phyloP scores from a whole-genome alignment of 1,140 invertebrate species.

The Protaetia brevitarsis region DNA sequence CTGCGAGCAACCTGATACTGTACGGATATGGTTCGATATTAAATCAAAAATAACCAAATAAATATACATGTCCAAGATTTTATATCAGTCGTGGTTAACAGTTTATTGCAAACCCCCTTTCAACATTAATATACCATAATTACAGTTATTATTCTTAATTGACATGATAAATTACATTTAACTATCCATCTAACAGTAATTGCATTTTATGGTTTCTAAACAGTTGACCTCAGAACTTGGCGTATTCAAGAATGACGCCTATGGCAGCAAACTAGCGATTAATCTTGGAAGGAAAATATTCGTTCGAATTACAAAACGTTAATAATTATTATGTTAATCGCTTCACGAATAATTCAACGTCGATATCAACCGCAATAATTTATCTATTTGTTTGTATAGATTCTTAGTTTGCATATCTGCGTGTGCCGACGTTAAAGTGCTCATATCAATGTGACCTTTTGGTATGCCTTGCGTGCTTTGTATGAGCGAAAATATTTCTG shows the following conservation, averaged over 20 bases:
- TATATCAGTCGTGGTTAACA: too few relatives aligned
- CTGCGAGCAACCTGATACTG: too few relatives aligned
- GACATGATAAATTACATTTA: background rate
- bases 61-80: too few relatives aligned
- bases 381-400: background rate
- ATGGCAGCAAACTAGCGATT: background rate
- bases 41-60: too few relatives aligned
- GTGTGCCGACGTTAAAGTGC: background rate
- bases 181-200: background rate
- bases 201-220: background rate
- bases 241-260: background rate
- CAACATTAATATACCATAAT: background rate
- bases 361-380: conserved; percentile 12
- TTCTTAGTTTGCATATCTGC: background rate
- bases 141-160: conserved; percentile 2
- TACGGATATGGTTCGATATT: too few relatives aligned
- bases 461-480: background rate
- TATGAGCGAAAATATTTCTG: background rate
- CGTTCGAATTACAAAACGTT: background rate
- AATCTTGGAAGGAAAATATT: background rate
- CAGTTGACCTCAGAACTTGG: background rate
- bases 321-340: background rate
- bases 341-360: background rate
- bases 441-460: background rate
- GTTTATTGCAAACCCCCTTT: background rate